Base-by-base conservation (phyloP, 1,140 invertebrate species). In the Brachionus angularis region DNA sequence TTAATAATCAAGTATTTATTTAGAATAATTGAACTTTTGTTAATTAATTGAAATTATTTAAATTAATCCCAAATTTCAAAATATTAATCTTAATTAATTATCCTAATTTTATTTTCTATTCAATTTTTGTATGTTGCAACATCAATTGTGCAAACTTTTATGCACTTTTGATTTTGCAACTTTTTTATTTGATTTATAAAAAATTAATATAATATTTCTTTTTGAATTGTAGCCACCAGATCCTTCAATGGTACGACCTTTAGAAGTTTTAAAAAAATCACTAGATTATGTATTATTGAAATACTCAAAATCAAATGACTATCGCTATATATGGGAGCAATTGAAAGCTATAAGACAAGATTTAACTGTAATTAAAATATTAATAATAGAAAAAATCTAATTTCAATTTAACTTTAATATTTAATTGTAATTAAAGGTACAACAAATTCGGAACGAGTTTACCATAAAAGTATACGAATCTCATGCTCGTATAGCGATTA, bases 311-410 rank as follows among this genome's bases (percentile, higher is more conserved):
- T 90, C 89, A 77, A 87, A 89, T 77, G 93, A 98, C 83, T 97
- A 98, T 83, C 87, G 87, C 80, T 97, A 94, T 84, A 89, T 91
- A 62, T 97, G 93, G 84, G 93, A 98, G 86, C 95, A 98, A 83
- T 83, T 98, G 31, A 98, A 98, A 83, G 96, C 93, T 14, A 96
- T 98, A 77, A 85, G 96, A 75, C 96, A 98, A 84, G 96, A 98
- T 86, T 84, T 98, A 75, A 98, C 94, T 61, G 94, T 93, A 84
- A 86, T 85, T 84, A 36, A 25, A 62, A 21, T 8, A 42, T 25
- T 34, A 74, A 58, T 72, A 29, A 12, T 75, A 12, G 10, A 53
- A 72, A 8, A 50, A 23, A 67, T n/a, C n/a, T 14, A 16, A 75
- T 72, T 16, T 49, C 18, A 42, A 42, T 31, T 74, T 52, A 42